A percentile compares a stretch with the other conserved stretches of the same genome.
Conservation (phyloP, 30 jellyfish, hydroid and myxozoan genomes). For the Mastigias papua region DNA sequence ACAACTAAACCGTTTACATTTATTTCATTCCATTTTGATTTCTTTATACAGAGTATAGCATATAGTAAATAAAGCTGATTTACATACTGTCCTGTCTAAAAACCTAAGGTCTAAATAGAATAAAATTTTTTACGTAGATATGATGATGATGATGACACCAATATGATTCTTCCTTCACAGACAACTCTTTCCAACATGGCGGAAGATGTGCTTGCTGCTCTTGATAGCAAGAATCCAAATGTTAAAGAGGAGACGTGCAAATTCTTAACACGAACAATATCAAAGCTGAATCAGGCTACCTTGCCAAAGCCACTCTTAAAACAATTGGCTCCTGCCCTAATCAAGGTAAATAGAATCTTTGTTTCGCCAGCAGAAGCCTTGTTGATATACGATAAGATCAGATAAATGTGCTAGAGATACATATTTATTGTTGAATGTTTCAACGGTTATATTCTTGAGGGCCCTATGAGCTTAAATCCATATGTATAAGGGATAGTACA, state of each 20-base stretch:
- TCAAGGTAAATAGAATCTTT: slow-evolving; percentile 70
- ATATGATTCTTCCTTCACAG: slow-evolving; percentile 28
- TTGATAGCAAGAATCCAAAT: slow-evolving; percentile 93
- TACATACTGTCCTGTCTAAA: no score
- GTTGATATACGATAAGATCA: background rate
- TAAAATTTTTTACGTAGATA: background rate
- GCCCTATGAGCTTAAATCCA: no score
- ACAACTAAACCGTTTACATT: no score
- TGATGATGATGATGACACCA: background rate
- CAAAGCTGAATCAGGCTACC: slow-evolving; percentile 69
- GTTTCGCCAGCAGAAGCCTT: background rate
- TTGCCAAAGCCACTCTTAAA: slow-evolving; percentile 85
- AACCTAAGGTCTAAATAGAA: no score
- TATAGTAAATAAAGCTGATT: no score
- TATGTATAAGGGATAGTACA: no score
- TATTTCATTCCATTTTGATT: no score
- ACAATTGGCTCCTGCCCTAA: slow-evolving; percentile 75
- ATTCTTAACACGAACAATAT: slow-evolving; percentile 74
- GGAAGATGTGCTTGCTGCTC: slow-evolving; percentile 89
- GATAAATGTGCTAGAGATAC: no score
- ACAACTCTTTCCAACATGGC: slow-evolving; percentile 79
- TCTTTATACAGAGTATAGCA: no score
- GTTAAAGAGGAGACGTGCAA: slow-evolving; percentile 95
- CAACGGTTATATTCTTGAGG: no score
- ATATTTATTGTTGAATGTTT: no score